Base-by-base conservation (phyloP, 92 coral and sea anemone species). In the Metridium senile region DNA sequence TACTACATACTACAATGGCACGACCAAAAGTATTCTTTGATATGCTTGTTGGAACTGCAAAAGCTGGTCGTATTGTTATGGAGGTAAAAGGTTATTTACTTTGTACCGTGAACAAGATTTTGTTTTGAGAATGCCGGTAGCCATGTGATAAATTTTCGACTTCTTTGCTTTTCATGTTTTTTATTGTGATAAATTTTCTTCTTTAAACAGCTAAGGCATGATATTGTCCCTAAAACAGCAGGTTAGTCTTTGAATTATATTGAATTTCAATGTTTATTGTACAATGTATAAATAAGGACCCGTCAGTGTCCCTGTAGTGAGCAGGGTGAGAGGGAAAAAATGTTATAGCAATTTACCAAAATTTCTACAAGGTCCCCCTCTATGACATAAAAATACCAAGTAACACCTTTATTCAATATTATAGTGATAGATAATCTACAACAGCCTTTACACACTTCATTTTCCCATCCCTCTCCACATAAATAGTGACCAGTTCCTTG, bases 161-260 rank as follows among this genome's bases (percentile, higher is more conserved):
- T 45, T 45, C 52, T 45, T 45, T 8, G 52, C 17, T 45, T 54
- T n/a, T 54, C 10, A 54, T 39, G 6, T 6, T 39, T 39, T 39
- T 39, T 4, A 39, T 2, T 54, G 59, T 9, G 16, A 21, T 59
- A 0, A 56, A 26, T 68, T 22, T 26, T 0, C 27, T 59, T 54
- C 8, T 6, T 22, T 59, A 6, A 59, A 6, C 91, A 93, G 98
- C 87, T 93, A 35, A 74, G 97, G 45, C 54, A 78, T 2, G 98
- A 93, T 73, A 89, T 90, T 2, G 98, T 93, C 1, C 98, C 98
- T 0, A 90, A 88, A 81, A 93, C 98, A 45, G 98, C 90, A 76
- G 98, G 98, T 93, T 43, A 71, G 91, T 62, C 6, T 28, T 9
- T 29, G n/a, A 57, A 57, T 3, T 8, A 8, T 45, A 45, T 45